These are phyloP conservation scores for Caradrina kadenii DNA, from an alignment of 2,888 invertebrate genomes.

Conservation along the genomic window DNA sequence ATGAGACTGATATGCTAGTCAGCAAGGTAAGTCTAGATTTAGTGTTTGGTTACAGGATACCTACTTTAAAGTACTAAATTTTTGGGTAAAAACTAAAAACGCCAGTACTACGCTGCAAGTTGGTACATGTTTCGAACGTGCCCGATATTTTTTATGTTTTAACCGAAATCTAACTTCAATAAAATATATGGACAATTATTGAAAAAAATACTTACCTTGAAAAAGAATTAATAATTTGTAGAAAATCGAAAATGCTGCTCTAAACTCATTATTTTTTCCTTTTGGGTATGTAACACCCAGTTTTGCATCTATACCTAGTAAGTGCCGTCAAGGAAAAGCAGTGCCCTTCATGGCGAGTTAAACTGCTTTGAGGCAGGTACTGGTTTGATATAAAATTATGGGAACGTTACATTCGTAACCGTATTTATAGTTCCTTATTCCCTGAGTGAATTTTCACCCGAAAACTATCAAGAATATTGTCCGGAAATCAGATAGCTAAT, in stretches of 20 bases:
- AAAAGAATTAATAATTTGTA: background rate
- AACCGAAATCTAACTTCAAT: no score
- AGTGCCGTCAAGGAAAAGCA: no score
- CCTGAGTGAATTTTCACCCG: background rate
- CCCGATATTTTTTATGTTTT: no score
- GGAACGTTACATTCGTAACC: background rate
- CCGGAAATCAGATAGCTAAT: constrained; percentile 4
- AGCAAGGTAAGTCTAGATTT: constrained; percentile 94
- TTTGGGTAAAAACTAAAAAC: no score
- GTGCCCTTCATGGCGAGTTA: no score
- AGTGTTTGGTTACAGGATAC: background rate
- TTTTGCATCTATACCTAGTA: background rate
- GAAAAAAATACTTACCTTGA: no score
- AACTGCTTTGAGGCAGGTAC: no score
- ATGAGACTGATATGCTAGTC: constrained; percentile 97
- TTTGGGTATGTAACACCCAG: background rate
- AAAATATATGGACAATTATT: no score
- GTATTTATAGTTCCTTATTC: background rate
- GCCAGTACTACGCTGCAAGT: no score
- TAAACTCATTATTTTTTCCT: background rate
- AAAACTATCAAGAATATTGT: constrained; percentile 2
- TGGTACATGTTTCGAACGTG: no score
- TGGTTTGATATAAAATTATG: background rate
- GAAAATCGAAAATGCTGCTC: background rate
- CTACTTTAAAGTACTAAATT: no score